A percentile compares a stretch with the other conserved stretches of the same genome.
Conservation (phyloP, 2,888 invertebrate genomes). For the Griposia aprilina region DNA sequence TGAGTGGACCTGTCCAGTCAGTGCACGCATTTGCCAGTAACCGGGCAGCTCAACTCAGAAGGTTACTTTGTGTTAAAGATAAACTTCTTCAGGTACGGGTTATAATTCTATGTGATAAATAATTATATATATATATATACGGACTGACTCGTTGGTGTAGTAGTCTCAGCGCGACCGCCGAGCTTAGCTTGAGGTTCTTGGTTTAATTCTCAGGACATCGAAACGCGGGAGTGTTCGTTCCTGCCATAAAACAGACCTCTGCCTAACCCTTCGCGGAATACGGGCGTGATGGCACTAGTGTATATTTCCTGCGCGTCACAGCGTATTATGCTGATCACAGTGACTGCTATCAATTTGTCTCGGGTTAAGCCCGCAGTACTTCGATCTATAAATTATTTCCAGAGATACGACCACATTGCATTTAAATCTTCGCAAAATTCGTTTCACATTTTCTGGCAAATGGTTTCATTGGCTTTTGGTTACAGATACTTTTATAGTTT, state of each 20-base stretch:
- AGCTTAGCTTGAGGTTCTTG: not conserved
- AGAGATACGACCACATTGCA: constrained; percentile 39
- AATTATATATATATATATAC: not conserved
- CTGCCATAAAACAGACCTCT: not conserved
- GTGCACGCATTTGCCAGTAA: no score
- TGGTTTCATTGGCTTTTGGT: constrained; percentile 20
- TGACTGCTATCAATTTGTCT: constrained; percentile 35
- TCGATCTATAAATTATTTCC: constrained; percentile 34
- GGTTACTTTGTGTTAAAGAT: not conserved
- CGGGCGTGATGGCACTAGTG: not conserved
- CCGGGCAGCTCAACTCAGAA: no score
- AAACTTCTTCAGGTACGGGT: not conserved
- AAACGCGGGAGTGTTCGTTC: not conserved
- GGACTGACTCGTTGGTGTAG: not conserved
- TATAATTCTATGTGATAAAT: not conserved
- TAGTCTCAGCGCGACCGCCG: not conserved
- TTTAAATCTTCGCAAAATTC: constrained; percentile 39
- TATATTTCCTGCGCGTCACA: not conserved
- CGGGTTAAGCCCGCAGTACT: not conserved
- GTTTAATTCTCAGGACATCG: not conserved
- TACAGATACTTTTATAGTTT: constrained; percentile 29
- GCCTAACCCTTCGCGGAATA: not conserved
- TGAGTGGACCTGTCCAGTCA: no score
- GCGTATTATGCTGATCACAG: not conserved
- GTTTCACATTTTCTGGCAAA: constrained; percentile 29